phyloP scores from a whole-genome alignment of 2,113 vertebrate genomes.

The Empidonax alnorum region DNA sequence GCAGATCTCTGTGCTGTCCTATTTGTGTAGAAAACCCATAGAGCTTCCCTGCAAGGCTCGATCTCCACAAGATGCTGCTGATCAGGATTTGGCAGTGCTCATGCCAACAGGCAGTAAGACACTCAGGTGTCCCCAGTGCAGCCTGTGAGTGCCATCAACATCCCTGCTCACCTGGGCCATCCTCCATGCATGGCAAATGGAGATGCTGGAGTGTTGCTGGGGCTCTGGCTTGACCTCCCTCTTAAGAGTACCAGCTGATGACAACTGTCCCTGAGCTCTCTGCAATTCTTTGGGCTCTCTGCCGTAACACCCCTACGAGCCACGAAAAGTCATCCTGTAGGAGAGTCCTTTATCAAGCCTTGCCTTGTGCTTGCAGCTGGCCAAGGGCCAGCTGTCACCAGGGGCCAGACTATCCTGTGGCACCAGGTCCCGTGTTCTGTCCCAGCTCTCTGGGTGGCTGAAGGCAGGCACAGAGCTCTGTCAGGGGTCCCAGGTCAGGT shows the following conservation, averaged over 20 bases:
- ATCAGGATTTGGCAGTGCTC: background rate
- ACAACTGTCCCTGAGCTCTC: background rate
- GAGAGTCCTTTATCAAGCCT: background rate
- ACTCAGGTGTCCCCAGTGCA: background rate
- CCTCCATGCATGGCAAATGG: background rate
- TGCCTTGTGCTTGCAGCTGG: background rate
- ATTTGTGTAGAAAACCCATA: background rate
- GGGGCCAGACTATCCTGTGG: background rate
- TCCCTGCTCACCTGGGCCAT: background rate
- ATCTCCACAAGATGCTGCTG: background rate
- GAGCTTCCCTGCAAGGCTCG: background rate
- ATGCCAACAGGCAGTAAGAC: background rate
- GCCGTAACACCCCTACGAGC: background rate
- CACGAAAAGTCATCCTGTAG: rapidly evolving
- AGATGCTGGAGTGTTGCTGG: background rate
- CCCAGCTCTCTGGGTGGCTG: background rate
- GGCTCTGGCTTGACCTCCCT: background rate
- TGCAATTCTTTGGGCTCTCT: background rate
- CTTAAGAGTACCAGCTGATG: background rate
- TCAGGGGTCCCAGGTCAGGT: rapidly evolving
- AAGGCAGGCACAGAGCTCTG: background rate
- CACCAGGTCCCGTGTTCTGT: rapidly evolving
- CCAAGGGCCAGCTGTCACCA: background rate
- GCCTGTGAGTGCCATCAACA: background rate
- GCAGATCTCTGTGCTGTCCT: background rate